Conservation (phyloP, 2,113 vertebrate species). For the Stigmatopora nigra region DNA sequence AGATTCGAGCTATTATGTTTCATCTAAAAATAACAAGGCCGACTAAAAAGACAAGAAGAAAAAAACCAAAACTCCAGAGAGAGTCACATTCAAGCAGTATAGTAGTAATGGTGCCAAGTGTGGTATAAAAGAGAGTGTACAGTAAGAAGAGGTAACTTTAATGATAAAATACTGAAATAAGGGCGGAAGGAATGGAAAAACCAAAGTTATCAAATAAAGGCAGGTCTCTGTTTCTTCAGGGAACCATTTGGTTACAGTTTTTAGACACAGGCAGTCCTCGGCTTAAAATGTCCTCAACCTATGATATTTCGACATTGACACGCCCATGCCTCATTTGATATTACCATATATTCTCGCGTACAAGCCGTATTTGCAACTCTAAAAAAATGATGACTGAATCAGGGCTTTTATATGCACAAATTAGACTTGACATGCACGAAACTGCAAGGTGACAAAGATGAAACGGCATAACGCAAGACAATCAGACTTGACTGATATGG, state of each 20-base stretch:
- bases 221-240: conserved; percentile 6
- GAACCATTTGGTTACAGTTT: neutral
- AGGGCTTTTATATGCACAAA: too few relatives aligned
- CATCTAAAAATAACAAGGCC: conserved; percentile 76
- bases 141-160: conserved; percentile 47
- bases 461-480: too few relatives aligned
- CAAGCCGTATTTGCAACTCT: too few relatives aligned
- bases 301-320: too few relatives aligned
- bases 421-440: too few relatives aligned
- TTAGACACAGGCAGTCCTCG: too few relatives aligned
- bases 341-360: too few relatives aligned
- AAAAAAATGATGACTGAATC: too few relatives aligned
- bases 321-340: too few relatives aligned
- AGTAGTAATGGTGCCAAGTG: conserved; percentile 51
- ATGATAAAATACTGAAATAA: conserved; percentile 57
- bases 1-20: conserved; percentile 63
- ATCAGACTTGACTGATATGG: too few relatives aligned
- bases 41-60: conserved; percentile 69
- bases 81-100: conserved; percentile 54
- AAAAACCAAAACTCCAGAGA: conserved; percentile 45
- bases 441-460: too few relatives aligned
- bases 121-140: conserved; percentile 50
- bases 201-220: conserved; percentile 39
- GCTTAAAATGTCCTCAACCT: too few relatives aligned
- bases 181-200: conserved; percentile 45